Conservation (phyloP, 2,888 invertebrate genomes). For the Mesopsocus fuscifrons region DNA sequence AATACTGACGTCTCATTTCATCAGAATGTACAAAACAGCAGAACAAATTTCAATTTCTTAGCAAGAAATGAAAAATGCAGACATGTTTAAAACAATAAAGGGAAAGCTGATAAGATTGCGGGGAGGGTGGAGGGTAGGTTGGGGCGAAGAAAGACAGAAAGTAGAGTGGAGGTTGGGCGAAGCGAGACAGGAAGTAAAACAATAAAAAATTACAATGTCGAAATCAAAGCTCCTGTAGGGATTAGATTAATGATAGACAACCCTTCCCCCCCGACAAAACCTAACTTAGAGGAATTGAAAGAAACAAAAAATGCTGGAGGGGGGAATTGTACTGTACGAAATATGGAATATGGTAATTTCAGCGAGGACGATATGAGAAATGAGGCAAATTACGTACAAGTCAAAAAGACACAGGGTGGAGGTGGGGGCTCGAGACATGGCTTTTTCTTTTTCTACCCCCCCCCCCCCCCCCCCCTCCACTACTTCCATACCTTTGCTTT, state of each 20-base stretch:
- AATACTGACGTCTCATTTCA: no score
- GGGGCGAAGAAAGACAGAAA: not conserved
- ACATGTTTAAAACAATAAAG: conserved; percentile 9
- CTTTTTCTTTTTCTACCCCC: not conserved
- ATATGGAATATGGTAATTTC: conserved; percentile 10
- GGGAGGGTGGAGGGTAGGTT: not conserved
- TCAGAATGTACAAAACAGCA: no score
- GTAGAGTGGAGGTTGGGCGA: not conserved
- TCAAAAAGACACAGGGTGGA: not conserved
- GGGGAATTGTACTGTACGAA: conserved; percentile 7
- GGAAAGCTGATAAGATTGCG: not conserved
- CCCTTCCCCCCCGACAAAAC: conserved; percentile 2
- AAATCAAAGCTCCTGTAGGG: conserved; percentile 9
- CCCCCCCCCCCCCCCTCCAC: not conserved
- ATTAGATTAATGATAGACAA: conserved; percentile 11
- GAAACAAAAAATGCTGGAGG: conserved; percentile 6
- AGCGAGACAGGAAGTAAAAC: conserved; percentile 7
- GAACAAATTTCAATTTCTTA: no score
- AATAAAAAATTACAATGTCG: conserved; percentile 11
- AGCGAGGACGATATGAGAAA: conserved; percentile 8
- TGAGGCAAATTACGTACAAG: conserved; percentile 7
- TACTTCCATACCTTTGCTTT: not conserved
- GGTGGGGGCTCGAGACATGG: not conserved
- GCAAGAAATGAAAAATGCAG: not conserved
- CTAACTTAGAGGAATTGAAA: conserved; percentile 7